Evolutionary conservation across 2,888 invertebrate species (phyloP).

Genomic region (Drosophila macrospina): DNA sequence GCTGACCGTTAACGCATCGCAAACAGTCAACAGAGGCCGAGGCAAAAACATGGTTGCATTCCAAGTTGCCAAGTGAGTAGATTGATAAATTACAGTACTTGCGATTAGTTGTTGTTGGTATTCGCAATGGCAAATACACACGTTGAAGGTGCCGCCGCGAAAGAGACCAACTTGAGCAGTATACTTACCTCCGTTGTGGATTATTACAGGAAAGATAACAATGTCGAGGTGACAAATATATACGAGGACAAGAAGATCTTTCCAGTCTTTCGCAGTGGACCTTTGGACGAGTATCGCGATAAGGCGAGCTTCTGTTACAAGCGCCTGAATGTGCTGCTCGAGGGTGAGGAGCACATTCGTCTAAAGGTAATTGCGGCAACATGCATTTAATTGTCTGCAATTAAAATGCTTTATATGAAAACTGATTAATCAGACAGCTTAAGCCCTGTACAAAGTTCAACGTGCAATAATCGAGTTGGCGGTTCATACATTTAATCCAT

Average conservation of each 20-base stretch:
- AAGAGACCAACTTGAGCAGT: slow-evolving; percentile 23
- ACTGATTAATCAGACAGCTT: neutral
- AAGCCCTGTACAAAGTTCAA: slow-evolving; percentile 52
- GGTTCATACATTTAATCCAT: neutral
- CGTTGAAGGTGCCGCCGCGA: neutral
- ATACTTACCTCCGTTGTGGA: slow-evolving; percentile 47
- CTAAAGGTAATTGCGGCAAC: slow-evolving; percentile 85
- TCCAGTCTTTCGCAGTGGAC: slow-evolving; percentile 88
- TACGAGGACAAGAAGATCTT: slow-evolving; percentile 85
- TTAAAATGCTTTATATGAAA: neutral
- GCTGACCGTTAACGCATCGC: slow-evolving; percentile 46
- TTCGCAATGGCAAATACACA: slow-evolving; percentile 44
- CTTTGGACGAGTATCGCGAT: slow-evolving; percentile 88
- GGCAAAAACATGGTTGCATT: slow-evolving; percentile 53
- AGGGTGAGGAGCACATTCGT: slow-evolving; percentile 86
- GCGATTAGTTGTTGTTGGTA: slow-evolving; percentile 2
- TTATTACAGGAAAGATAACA: slow-evolving; percentile 51
- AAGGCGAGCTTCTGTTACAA: slow-evolving; percentile 90
- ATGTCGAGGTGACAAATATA: slow-evolving; percentile 54
- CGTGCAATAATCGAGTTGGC: neutral
- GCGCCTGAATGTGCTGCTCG: slow-evolving; percentile 86
- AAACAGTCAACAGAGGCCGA: neutral
- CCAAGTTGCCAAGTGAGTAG: slow-evolving; percentile 49
- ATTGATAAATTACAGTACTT: slow-evolving; percentile 3
- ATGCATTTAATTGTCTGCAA: neutral